Conservation (phyloP, 2,888 invertebrate species). For the Carcina quercana region DNA sequence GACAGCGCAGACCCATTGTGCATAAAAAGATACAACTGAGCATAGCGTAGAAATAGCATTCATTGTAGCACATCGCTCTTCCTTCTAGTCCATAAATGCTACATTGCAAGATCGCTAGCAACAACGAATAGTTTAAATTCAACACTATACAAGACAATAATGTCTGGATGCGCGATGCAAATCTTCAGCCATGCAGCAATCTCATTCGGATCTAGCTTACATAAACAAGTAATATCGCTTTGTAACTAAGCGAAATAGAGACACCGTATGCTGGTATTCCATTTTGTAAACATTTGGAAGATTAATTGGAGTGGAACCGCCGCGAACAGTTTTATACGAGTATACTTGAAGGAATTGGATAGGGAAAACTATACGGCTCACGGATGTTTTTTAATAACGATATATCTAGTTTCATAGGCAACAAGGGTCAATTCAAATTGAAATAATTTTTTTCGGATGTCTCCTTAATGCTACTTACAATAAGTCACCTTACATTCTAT, state of each 20-base stretch:
- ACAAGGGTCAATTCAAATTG: too few species aligned
- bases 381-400: too few species aligned
- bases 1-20: too few species aligned
- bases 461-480: too few species aligned
- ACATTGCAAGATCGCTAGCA: constrained; percentile 3
- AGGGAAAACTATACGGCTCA: too few species aligned
- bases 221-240: constrained; percentile 17
- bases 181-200: constrained; percentile 19
- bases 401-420: too few species aligned
- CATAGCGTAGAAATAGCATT: too few species aligned
- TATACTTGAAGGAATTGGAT: too few species aligned
- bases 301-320: background rate
- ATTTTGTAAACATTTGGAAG: background rate
- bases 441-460: too few species aligned
- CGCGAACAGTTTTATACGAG: too few species aligned
- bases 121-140: constrained; percentile 13
- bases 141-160: constrained; percentile 18
- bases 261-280: constrained; percentile 1
- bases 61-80: background rate
- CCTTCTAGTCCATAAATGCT: background rate
- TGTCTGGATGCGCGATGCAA: constrained; percentile 16
- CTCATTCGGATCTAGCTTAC: constrained; percentile 17
- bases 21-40: too few species aligned
- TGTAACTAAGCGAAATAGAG: constrained; percentile 3
- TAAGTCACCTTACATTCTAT: too few species aligned